Evolutionary conservation across 2,888 invertebrate genomes (phyloP).

Genomic region (Candidula unifasciata): DNA sequence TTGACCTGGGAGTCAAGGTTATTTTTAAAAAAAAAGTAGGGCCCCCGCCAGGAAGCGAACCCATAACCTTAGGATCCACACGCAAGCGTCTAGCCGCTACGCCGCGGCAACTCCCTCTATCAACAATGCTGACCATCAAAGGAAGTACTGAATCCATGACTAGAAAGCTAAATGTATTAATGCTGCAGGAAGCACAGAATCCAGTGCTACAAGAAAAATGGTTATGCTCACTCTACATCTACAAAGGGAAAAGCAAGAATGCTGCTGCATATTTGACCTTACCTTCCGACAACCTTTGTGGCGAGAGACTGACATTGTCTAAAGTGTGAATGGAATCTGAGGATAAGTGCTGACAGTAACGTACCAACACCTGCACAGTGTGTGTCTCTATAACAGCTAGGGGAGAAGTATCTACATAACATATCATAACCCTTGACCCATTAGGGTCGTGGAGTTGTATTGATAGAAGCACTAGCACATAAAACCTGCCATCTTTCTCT

Average conservation of each 20-base stretch:
- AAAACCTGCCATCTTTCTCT: too few species aligned
- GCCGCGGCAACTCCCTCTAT: too few species aligned
- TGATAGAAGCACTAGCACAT: too few species aligned
- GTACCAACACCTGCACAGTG: background rate
- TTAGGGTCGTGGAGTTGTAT: too few species aligned
- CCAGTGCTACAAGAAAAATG: background rate
- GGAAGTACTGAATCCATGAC: background rate
- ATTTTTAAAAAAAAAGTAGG: too few species aligned
- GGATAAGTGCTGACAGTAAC: constrained; percentile 18
- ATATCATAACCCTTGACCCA: too few species aligned
- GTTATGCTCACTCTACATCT: background rate
- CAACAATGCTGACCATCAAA: background rate
- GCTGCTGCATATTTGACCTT: constrained; percentile 6
- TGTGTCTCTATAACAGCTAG: background rate
- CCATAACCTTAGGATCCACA: too few species aligned
- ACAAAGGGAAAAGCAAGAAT: background rate
- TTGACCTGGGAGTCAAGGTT: too few species aligned
- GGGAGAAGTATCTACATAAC: background rate
- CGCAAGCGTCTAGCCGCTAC: too few species aligned
- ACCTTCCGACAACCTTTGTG: constrained; percentile 37
- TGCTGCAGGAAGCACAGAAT: background rate
- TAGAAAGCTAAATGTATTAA: background rate
- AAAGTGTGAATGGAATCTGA: constrained; percentile 43
- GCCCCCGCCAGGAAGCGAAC: too few species aligned
- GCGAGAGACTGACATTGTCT: constrained; percentile 22